phyloP scores from a whole-genome alignment of 1,140 invertebrate genomes.

The Andricus grossulariae region DNA sequence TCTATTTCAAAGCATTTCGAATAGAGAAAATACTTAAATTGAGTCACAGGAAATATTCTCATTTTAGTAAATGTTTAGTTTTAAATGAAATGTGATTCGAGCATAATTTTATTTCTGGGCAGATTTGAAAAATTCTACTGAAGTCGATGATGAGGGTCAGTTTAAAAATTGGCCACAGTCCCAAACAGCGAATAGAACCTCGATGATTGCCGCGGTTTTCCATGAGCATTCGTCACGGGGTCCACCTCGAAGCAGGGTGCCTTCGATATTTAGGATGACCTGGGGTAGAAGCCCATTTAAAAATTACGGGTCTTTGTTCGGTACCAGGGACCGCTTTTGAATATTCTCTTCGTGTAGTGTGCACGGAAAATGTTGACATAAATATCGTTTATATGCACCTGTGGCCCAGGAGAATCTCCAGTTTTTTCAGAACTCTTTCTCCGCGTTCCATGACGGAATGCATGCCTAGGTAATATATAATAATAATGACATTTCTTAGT shows the following conservation, averaged over 20 bases:
- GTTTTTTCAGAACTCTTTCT: conserved; percentile 3
- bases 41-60: too few species aligned
- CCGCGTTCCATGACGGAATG: background rate
- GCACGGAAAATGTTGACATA: conserved; percentile 37
- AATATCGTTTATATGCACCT: conserved; percentile 37
- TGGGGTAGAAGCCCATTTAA: conserved; percentile 31
- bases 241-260: conserved; percentile 19
- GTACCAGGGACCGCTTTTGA: conserved; percentile 7
- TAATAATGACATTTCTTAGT: background rate
- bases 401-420: background rate
- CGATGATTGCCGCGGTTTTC: conserved; percentile 22
- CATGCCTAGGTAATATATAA: background rate
- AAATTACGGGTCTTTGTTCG: conserved; percentile 38
- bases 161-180: conserved; percentile 8
- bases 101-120: background rate
- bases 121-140: background rate
- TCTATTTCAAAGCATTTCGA: too few species aligned
- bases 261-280: background rate
- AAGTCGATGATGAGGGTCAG: conserved; percentile 6
- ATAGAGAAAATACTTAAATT: too few species aligned
- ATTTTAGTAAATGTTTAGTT: too few species aligned
- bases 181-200: background rate
- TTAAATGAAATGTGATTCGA: too few species aligned
- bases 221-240: conserved; percentile 21
- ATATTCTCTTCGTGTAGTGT: background rate